A percentile compares a stretch with the other conserved stretches of the same genome.
Evolutionary conservation across 2,113 vertebrate species (phyloP).

Genomic region (Callospermophilus lateralis): DNA sequence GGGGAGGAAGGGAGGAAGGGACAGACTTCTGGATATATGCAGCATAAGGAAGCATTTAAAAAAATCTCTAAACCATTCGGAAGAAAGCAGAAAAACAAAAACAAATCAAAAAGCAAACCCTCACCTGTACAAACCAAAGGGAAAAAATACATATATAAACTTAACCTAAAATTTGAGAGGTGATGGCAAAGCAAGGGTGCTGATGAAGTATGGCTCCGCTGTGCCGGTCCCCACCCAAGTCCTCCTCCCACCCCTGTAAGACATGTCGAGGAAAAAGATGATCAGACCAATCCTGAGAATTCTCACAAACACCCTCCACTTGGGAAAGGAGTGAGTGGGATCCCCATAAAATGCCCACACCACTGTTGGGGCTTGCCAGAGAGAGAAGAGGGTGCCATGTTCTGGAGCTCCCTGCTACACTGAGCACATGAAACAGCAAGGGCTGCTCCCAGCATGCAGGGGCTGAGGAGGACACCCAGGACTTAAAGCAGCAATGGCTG

Average conservation of each 20-base stretch:
- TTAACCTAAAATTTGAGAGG: neutral
- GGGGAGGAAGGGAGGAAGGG: neutral
- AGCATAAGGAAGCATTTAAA: neutral
- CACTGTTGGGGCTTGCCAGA: neutral
- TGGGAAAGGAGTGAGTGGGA: neutral
- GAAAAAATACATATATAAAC: neutral
- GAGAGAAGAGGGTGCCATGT: neutral
- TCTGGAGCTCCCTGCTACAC: neutral
- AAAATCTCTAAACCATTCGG: neutral
- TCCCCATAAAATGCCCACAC: neutral
- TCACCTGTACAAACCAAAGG: neutral
- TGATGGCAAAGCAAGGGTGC: neutral
- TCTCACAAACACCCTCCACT: neutral
- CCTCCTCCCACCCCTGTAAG: accelerated
- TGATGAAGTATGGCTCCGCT: neutral
- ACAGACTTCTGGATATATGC: neutral
- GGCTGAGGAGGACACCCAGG: neutral
- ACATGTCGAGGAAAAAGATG: neutral
- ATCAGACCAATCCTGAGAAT: neutral
- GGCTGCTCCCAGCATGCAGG: neutral
- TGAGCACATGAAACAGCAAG: neutral
- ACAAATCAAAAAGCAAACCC: neutral
- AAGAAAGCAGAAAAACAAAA: neutral
- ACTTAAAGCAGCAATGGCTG: neutral
- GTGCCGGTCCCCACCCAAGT: neutral